These are phyloP conservation scores for Acanthaster planci DNA, from an alignment of 35 echinoderm and acorn worm species.

Conservation along the genomic window DNA sequence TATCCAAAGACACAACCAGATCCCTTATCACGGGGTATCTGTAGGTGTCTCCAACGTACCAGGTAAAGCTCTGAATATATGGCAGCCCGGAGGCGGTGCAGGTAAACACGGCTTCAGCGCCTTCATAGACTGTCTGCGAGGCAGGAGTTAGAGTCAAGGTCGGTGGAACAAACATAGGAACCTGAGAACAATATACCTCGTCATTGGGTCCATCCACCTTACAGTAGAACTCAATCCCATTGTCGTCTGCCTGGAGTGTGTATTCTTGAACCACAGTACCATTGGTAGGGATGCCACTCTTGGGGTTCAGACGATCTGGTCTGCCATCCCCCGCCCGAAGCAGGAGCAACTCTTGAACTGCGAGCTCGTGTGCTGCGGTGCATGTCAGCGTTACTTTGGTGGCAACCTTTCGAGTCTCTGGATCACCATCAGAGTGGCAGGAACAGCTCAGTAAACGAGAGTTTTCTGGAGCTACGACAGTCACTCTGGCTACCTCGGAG, in stretches of 20 bases:
- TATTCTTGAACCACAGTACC: too few species aligned
- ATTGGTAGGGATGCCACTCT: too few species aligned
- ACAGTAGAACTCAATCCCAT: neutral
- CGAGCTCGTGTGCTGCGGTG: too few species aligned
- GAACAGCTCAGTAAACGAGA: too few species aligned
- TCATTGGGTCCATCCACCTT: neutral
- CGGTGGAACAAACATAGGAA: neutral
- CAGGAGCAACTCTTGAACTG: too few species aligned
- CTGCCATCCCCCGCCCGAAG: too few species aligned
- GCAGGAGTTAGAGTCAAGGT: neutral
- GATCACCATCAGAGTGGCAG: too few species aligned
- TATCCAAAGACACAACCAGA: neutral
- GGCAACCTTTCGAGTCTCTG: too few species aligned
- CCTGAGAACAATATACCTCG: neutral
- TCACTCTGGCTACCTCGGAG: neutral
- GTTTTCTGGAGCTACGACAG: neutral
- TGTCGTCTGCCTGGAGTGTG: neutral
- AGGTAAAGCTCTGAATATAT: neutral
- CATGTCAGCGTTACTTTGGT: too few species aligned
- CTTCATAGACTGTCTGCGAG: neutral
- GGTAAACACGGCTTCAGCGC: neutral
- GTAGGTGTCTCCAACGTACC: neutral
- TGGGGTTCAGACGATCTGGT: too few species aligned
- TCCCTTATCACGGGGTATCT: neutral
- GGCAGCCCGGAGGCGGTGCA: constrained; percentile 1